These are phyloP conservation scores for Rhinopomastus cyanomelas DNA, from an alignment of 2,113 vertebrate genomes.

Conservation along the genomic window DNA sequence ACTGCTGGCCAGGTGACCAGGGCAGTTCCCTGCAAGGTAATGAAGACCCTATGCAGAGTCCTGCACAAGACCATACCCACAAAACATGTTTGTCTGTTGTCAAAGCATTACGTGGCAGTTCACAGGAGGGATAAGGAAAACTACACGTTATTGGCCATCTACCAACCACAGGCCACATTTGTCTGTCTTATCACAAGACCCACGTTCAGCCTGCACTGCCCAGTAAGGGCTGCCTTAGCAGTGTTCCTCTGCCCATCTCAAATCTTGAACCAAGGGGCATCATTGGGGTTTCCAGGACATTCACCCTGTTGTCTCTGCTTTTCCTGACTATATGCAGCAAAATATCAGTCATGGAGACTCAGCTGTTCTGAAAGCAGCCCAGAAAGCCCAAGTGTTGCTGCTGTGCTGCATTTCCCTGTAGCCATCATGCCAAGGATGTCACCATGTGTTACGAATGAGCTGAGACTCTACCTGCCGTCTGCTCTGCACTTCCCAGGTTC, in stretches of 20 bases:
- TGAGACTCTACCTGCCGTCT: background rate
- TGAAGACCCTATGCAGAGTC: background rate
- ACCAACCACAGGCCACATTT: background rate
- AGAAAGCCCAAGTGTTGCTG: rapidly evolving
- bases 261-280: background rate
- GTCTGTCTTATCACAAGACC: background rate
- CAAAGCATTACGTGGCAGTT: background rate
- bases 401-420: background rate
- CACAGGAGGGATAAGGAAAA: background rate
- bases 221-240: background rate
- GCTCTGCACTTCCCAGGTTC: background rate
- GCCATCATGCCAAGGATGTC: background rate
- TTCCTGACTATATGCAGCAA: background rate
- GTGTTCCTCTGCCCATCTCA: background rate
- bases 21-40: background rate
- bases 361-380: background rate
- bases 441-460: background rate
- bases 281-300: background rate
- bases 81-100: background rate
- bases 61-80: background rate
- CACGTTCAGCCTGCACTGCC: background rate
- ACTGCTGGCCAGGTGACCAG: rapidly evolving
- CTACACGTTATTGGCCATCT: background rate
- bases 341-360: background rate
- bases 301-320: background rate